A percentile compares a stretch with the other conserved stretches of the same genome.
Evolutionary conservation across 2,113 vertebrate species (phyloP).

Genomic region (Nothoprocta pentlandii): DNA sequence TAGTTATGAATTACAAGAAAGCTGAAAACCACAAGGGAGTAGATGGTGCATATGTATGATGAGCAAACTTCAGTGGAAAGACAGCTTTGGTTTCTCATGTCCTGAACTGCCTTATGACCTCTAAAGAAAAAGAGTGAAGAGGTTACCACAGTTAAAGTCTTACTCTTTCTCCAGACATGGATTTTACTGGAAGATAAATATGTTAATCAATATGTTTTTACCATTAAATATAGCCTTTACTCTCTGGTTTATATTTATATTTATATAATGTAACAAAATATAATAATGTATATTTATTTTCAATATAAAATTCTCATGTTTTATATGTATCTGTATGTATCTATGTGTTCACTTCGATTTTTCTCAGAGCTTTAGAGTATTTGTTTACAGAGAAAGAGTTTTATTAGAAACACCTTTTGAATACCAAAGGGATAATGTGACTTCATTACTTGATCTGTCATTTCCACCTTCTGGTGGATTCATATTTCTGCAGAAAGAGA

Average conservation of each 20-base stretch:
- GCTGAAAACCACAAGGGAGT: neutral
- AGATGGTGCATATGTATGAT: neutral
- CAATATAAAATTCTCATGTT: neutral
- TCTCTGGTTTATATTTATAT: neutral
- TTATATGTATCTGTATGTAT: fast-evolving
- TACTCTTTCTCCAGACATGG: neutral
- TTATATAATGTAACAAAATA: neutral
- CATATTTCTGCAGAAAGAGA: neutral
- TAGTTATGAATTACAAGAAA: neutral
- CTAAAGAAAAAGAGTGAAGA: neutral
- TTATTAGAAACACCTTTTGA: neutral
- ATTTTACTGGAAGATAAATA: neutral
- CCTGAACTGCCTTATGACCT: neutral
- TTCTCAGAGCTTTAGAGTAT: neutral
- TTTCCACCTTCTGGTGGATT: neutral
- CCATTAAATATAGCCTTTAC: neutral
- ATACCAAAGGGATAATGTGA: neutral
- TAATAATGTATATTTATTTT: neutral
- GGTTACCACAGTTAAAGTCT: neutral
- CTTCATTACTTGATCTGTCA: neutral
- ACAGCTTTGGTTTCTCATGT: neutral
- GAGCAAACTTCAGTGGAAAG: neutral
- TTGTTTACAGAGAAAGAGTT: neutral
- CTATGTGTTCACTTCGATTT: neutral
- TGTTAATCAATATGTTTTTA: neutral